Evolutionary conservation across 2,888 invertebrate genomes (phyloP).

Genomic region (Chrysolina oricalcia): DNA sequence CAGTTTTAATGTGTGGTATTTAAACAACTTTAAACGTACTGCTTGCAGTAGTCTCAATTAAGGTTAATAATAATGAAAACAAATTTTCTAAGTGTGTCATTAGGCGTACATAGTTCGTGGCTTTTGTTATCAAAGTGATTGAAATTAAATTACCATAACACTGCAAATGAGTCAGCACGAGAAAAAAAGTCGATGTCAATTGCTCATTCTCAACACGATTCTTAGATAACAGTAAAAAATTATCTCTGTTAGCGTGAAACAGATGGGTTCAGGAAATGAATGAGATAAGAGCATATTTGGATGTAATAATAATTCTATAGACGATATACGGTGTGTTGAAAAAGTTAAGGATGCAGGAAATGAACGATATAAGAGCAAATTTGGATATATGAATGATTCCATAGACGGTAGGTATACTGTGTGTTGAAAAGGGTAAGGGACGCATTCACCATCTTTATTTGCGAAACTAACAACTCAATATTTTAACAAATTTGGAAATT

Average conservation of each 20-base stretch:
- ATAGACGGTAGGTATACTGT: too few species aligned
- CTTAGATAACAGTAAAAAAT: neutral
- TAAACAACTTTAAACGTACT: neutral
- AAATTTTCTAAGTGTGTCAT: constrained; percentile 6
- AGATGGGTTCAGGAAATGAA: neutral
- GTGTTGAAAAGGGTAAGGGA: too few species aligned
- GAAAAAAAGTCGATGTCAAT: constrained; percentile 2
- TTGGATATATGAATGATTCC: too few species aligned
- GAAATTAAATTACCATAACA: neutral
- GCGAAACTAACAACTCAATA: too few species aligned
- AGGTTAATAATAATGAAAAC: neutral
- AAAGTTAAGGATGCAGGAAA: neutral
- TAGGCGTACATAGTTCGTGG: neutral
- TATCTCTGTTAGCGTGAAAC: neutral
- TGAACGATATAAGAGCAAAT: neutral
- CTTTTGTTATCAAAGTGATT: neutral
- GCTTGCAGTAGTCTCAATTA: neutral
- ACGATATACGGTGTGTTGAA: too few species aligned
- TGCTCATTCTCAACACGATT: neutral
- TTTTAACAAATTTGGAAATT: too few species aligned
- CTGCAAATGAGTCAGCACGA: neutral
- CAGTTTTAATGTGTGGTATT: neutral
- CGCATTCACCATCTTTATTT: too few species aligned
- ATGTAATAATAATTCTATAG: too few species aligned
- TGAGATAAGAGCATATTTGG: too few species aligned